phyloP scores from a whole-genome alignment of 2,797 vertebrate species.

The Lutjanus campechanus region DNA sequence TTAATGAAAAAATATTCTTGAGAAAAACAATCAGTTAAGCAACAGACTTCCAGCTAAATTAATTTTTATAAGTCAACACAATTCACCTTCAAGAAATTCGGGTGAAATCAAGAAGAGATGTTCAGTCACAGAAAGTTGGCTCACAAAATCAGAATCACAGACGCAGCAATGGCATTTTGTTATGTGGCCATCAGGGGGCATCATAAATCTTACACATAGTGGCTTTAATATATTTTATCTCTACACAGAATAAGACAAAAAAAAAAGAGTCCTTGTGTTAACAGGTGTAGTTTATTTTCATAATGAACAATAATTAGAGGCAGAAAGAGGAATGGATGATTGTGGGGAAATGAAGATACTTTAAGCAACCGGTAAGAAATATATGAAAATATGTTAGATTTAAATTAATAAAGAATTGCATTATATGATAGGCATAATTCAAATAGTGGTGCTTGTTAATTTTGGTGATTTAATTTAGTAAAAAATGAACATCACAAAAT shows the following conservation, averaged over 20 bases:
- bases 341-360: not conserved
- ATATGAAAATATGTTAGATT: not conserved
- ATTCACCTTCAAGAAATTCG: not conserved
- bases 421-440: not conserved
- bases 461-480: slow-evolving; percentile 17
- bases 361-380: slow-evolving; percentile 1
- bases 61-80: not conserved
- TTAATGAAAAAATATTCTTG: too few species aligned
- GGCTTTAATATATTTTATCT: not conserved
- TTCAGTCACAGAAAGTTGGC: not conserved
- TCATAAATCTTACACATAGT: not conserved
- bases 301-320: slow-evolving; percentile 9
- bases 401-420: slow-evolving; percentile 30
- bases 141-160: not conserved
- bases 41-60: too few species aligned
- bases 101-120: not conserved
- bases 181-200: not conserved
- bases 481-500: slow-evolving; percentile 10
- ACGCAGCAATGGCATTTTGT: not conserved
- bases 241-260: not conserved
- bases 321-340: not conserved
- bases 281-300: slow-evolving; percentile 19
- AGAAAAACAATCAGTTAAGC: too few species aligned
- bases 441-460: slow-evolving; percentile 21
- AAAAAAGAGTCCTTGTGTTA: not conserved